phyloP scores from a whole-genome alignment of 2,113 vertebrate species.

The Crotalus viridis region DNA sequence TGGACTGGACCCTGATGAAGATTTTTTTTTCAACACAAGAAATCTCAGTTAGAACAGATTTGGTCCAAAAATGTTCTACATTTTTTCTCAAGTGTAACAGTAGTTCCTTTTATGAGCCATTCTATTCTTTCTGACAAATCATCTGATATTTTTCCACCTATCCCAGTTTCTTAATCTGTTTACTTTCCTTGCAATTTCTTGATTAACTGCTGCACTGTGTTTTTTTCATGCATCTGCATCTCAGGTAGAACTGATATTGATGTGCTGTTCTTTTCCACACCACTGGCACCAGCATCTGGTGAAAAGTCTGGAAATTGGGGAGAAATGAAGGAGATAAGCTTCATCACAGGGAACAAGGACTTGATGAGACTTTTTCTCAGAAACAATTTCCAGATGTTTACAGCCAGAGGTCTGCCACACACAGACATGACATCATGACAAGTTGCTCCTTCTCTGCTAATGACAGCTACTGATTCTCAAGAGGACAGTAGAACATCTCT shows the following conservation, averaged over 20 bases:
- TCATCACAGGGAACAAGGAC: slow-evolving; percentile 54
- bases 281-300: slow-evolving; percentile 25
- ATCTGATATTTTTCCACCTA: not conserved
- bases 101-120: slow-evolving; percentile 2
- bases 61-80: not conserved
- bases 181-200: slow-evolving; percentile 11
- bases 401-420: slow-evolving; percentile 55
- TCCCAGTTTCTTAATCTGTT: not conserved
- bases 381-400: slow-evolving; percentile 77
- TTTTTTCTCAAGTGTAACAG: not conserved
- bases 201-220: not conserved
- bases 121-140: slow-evolving; percentile 1
- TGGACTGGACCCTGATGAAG: too few species aligned
- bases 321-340: slow-evolving; percentile 40
- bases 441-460: slow-evolving; percentile 57
- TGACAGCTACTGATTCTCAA: slow-evolving; percentile 58
- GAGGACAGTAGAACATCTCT: slow-evolving; percentile 40
- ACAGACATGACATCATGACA: slow-evolving; percentile 57
- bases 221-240: not conserved
- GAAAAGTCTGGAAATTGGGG: slow-evolving; percentile 36
- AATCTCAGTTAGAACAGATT: not conserved
- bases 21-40: not conserved
- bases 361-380: slow-evolving; percentile 39
- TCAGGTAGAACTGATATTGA: not conserved
- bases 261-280: slow-evolving; percentile 41